Conservation (phyloP, 2,888 invertebrate species). For the Augiades crinisus region DNA sequence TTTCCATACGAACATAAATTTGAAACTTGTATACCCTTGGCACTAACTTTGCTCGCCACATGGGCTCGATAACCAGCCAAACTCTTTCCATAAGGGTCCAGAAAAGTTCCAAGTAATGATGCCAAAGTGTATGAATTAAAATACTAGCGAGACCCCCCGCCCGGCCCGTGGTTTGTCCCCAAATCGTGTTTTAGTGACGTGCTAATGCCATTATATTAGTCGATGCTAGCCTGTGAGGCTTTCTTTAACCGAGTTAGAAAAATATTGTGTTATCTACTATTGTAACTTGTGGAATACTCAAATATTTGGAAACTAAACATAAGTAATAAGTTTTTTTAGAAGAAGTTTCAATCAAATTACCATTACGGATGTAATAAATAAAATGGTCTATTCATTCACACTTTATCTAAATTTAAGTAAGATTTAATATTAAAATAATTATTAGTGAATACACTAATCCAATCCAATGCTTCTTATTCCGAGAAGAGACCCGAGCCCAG, state of each 20-base stretch:
- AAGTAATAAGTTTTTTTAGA: no score
- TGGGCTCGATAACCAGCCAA: constrained; percentile 19
- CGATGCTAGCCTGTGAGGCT: not conserved
- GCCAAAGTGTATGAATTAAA: constrained; percentile 46
- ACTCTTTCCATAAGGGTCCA: constrained; percentile 22
- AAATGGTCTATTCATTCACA: no score
- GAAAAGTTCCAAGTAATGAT: constrained; percentile 51
- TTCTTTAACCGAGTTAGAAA: not conserved
- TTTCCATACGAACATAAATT: constrained; percentile 14
- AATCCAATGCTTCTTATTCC: no score
- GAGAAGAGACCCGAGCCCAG: no score
- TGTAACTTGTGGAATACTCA: no score
- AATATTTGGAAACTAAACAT: no score
- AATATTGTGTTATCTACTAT: no score
- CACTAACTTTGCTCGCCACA: constrained; percentile 14
- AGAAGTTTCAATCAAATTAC: no score
- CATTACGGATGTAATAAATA: no score
- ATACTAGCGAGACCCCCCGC: constrained; percentile 44
- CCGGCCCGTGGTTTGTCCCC: constrained; percentile 34
- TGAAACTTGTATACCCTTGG: constrained; percentile 6
- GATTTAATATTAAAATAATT: no score
- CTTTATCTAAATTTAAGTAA: no score
- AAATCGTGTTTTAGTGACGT: constrained; percentile 19
- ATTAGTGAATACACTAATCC: no score
- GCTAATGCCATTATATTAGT: not conserved